Conservation (phyloP, 2,113 vertebrate genomes). For the Boulengeromyrus knoepffleri region DNA sequence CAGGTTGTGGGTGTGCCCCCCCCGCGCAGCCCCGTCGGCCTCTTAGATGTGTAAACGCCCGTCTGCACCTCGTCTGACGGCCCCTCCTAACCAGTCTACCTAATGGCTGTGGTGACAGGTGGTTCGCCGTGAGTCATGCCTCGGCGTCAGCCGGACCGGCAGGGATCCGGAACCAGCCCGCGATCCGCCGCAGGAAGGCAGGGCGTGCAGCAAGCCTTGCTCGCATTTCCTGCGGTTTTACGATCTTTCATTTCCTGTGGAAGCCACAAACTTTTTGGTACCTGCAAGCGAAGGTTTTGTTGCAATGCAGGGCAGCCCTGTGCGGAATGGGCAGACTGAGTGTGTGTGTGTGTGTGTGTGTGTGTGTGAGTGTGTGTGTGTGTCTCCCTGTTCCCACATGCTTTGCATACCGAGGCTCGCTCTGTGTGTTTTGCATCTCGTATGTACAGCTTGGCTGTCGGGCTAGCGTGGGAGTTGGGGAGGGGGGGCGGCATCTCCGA, state of each 20-base stretch:
- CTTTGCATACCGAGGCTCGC: conserved; percentile 12
- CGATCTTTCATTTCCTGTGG: not conserved
- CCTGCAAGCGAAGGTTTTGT: not conserved
- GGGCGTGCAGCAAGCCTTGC: not conserved
- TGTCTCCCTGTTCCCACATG: not conserved
- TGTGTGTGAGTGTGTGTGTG: not conserved
- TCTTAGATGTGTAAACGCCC: not conserved
- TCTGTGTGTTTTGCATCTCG: not conserved
- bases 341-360: not conserved
- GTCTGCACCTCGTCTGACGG: not conserved
- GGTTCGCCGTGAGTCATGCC: not conserved
- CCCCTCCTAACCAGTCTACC: not conserved
- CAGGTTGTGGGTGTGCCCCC: not conserved
- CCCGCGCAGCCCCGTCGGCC: not conserved
- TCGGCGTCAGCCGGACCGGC: not conserved
- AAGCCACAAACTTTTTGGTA: not conserved
- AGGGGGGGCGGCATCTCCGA: not conserved
- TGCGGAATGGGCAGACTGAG: not conserved
- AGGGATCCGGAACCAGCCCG: not conserved
- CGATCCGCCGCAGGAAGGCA: not conserved
- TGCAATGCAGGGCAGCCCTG: not conserved
- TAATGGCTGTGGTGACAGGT: conserved; percentile 7
- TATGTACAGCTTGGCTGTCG: not conserved
- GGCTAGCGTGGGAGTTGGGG: not conserved
- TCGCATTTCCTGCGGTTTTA: not conserved